These are phyloP conservation scores for Vollenhovia emeryi DNA, from an alignment of 1,140 invertebrate genomes.

Conservation along the genomic window DNA sequence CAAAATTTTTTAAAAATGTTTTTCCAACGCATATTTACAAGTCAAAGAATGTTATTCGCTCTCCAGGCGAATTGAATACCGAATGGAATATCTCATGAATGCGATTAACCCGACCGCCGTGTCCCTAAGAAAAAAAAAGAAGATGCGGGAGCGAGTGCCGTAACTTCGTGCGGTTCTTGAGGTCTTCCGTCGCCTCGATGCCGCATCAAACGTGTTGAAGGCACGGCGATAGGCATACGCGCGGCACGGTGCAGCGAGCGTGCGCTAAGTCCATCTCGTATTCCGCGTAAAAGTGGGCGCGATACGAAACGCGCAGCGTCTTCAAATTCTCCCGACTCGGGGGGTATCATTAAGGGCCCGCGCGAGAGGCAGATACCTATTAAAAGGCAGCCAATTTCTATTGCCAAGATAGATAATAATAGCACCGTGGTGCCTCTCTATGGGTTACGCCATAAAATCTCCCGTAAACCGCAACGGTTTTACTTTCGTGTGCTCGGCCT, in stretches of 20 bases:
- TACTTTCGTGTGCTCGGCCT: constrained; percentile 60
- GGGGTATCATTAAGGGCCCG: constrained; percentile 56
- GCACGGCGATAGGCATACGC: neutral
- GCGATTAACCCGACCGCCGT: neutral
- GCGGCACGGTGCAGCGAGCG: neutral
- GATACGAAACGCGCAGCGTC: neutral
- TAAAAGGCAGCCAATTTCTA: constrained; percentile 67
- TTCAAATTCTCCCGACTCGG: neutral
- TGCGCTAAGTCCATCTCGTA: constrained; percentile 29
- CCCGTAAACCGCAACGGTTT: constrained; percentile 72
- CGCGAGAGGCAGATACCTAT: constrained; percentile 48
- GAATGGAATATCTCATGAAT: constrained; percentile 2
- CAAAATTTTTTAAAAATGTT: too few species aligned
- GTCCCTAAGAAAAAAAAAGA: neutral
- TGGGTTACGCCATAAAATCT: constrained; percentile 71
- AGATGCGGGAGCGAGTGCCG: neutral
- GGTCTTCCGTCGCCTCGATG: neutral
- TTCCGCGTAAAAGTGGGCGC: constrained; percentile 12
- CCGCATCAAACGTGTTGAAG: neutral
- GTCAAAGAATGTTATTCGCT: neutral
- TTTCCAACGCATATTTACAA: neutral
- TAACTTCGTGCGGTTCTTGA: neutral
- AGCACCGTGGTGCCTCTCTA: constrained; percentile 57
- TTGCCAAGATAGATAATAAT: constrained; percentile 73
- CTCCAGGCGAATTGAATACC: neutral